Conservation (phyloP, 2,113 vertebrate genomes). For the Athene cunicularia region DNA sequence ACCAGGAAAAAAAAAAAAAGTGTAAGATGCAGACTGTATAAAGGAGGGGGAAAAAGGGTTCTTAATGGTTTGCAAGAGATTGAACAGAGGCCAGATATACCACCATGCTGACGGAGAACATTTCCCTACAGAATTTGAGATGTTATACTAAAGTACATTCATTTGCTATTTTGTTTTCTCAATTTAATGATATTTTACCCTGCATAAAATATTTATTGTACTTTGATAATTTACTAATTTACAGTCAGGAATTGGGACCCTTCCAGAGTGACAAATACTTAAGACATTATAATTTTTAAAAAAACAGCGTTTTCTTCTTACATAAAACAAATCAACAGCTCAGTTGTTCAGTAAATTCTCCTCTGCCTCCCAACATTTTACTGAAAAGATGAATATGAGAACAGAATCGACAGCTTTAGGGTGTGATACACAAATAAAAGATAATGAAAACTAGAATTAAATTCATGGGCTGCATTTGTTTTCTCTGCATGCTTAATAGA, state of each 20-base stretch:
- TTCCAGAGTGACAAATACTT: constrained; percentile 10
- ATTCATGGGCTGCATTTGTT: constrained; percentile 68
- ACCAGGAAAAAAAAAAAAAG: background rate
- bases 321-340: constrained; percentile 62
- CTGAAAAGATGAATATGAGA: constrained; percentile 59
- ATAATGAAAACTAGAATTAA: constrained; percentile 73
- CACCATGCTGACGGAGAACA: constrained; percentile 10
- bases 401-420: constrained; percentile 70
- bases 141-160: background rate
- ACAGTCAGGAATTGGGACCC: background rate
- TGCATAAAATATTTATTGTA: constrained; percentile 6
- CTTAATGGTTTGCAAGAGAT: constrained; percentile 7
- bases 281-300: constrained; percentile 56
- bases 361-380: constrained; percentile 32
- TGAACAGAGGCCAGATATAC: constrained; percentile 19
- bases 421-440: constrained; percentile 69
- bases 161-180: constrained; percentile 34
- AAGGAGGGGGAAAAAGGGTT: background rate
- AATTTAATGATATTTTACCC: constrained; percentile 8
- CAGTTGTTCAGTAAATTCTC: constrained; percentile 33
- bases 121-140: constrained; percentile 24
- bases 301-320: constrained; percentile 28
- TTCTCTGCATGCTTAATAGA: constrained; percentile 62
- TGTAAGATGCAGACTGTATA: background rate
- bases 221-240: constrained; percentile 59